Conservation (phyloP, 2,888 invertebrate genomes). For the Actias luna region DNA sequence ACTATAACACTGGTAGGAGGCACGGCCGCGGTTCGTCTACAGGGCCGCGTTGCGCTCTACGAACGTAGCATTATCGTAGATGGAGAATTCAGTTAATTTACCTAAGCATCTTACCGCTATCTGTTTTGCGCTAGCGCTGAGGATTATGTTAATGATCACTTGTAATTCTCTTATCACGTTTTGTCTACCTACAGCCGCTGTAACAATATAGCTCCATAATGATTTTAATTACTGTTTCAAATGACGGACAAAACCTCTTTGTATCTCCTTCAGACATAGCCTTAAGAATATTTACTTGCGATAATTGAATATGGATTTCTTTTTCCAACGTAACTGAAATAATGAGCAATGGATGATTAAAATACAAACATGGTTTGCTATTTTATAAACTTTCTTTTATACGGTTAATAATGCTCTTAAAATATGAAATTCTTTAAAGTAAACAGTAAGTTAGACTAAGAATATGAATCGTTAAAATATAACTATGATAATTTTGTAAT, state of each 20-base stretch:
- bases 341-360: too few species aligned
- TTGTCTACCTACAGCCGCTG: conserved; percentile 51
- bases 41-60: conserved; percentile 35
- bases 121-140: conserved; percentile 66
- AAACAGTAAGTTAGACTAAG: neutral
- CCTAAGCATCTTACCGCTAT: conserved; percentile 80
- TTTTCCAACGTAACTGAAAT: neutral
- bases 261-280: neutral
- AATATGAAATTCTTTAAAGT: too few species aligned
- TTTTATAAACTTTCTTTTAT: too few species aligned
- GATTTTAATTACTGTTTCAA: conserved; percentile 12
- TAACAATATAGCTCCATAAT: conserved; percentile 14
- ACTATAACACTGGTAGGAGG: conserved; percentile 44
- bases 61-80: conserved; percentile 39
- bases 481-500: neutral
- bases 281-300: neutral
- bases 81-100: conserved; percentile 62
- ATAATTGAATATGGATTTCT: neutral
- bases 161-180: conserved; percentile 76
- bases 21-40: conserved; percentile 25
- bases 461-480: neutral
- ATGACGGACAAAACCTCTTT: neutral
- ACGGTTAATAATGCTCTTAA: too few species aligned
- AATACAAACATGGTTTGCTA: too few species aligned
- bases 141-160: conserved; percentile 73